Evolutionary conservation across 2,797 vertebrate genomes (phyloP).

Genomic region (Pangasius djambal): DNA sequence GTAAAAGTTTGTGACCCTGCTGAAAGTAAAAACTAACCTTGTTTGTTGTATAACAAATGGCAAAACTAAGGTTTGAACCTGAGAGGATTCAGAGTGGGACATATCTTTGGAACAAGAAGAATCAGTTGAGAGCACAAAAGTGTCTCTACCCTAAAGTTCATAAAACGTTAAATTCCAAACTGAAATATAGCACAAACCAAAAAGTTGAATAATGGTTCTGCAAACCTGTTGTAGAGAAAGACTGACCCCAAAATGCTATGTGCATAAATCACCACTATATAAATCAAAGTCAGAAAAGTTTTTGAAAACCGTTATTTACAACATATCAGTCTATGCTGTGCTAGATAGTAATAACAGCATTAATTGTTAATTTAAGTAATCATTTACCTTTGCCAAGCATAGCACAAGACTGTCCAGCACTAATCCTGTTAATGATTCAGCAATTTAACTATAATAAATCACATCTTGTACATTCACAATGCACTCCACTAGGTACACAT

Average conservation of each 20-base stretch:
- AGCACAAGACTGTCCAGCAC: not conserved
- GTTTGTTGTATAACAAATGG: too few species aligned
- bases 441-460: too few species aligned
- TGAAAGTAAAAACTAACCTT: too few species aligned
- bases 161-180: not conserved
- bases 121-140: not conserved
- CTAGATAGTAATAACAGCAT: not conserved
- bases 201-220: not conserved
- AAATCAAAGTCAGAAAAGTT: not conserved
- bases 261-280: not conserved
- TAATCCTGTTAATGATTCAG: constrained; percentile 1
- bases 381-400: not conserved
- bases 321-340: not conserved
- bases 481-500: not conserved
- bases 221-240: not conserved
- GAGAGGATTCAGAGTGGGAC: not conserved
- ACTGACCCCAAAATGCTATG: not conserved
- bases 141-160: not conserved
- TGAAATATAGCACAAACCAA: not conserved
- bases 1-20: too few species aligned
- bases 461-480: not conserved
- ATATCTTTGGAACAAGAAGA: not conserved
- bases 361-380: not conserved
- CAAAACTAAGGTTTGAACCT: not conserved
- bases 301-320: not conserved